Base-by-base conservation (phyloP, 2,888 invertebrate genomes). In the Fabriciana adippe region DNA sequence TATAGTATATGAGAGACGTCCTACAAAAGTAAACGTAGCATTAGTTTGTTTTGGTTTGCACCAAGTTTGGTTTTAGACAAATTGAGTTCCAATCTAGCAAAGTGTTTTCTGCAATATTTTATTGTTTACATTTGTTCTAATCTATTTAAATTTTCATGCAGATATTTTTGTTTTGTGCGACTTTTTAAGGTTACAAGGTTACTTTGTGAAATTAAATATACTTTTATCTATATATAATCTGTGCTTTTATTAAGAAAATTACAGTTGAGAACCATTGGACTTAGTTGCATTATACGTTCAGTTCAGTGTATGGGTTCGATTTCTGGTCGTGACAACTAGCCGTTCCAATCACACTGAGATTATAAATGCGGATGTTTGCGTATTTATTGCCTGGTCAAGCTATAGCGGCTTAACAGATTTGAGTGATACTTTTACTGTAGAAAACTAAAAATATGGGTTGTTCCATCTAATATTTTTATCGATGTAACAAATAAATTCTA, bases 11-110 rank as follows among this genome's bases (percentile, higher is more conserved):
- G 35, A 41, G 35, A 41, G 11, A 11, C 35, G 59, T 59, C 48
- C 59, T 26, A 48, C 48, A 50, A 53, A 53, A 35, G 61, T 61
- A 51, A 61, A 61, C 61, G 35, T 1, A 41, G 61, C 61, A 61
- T 61, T 61, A 67, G 68, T 70, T 70, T 72, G 63, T 64, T 68
- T 68, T 66, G 61, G 60, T 70, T 70, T 67, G 56, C 41, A 68
- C 64, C 55, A 68, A 68, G 66, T 71, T 68, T 16, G 57, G 63
- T 60, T 66, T 71, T 66, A 53, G 53, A 71, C 64, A 60, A 68
- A 71, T 71, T 64, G 69, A 66, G 56, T 55, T 66, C 63, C 66
- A 71, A 68, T 71, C 64, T 61, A 48, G 60, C 64, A 48, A 53
- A 66, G 71, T 68, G 71, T 69, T 62, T 64, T 61, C 45, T 31